Conservation (phyloP, 92 coral and sea anemone species). For the Metridium senile region DNA sequence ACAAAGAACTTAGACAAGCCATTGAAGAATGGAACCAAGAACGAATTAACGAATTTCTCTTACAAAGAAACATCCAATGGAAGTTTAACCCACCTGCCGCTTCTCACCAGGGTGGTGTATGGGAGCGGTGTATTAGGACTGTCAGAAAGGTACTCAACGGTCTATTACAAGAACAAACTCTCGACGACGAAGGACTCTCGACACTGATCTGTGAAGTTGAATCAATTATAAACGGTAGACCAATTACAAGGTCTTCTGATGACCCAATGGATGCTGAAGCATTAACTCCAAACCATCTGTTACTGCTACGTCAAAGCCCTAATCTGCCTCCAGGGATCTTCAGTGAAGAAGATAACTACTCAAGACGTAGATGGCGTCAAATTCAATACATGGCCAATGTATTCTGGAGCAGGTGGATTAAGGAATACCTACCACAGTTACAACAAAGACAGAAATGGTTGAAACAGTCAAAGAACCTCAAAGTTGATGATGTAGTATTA, state of each 20-base stretch:
- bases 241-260: slow-evolving; percentile 14
- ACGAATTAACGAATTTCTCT: slow-evolving; percentile 3
- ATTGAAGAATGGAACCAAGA: slow-evolving; percentile 2
- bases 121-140: slow-evolving; percentile 19
- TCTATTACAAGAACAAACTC: not conserved
- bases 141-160: slow-evolving; percentile 12
- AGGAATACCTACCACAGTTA: not conserved
- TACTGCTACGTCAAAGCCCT: slow-evolving; percentile 1
- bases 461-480: not conserved
- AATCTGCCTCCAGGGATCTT: slow-evolving; percentile 3
- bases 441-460: slow-evolving; percentile 14
- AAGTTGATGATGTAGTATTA: not conserved
- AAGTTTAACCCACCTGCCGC: slow-evolving; percentile 13
- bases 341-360: slow-evolving; percentile 3
- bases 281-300: slow-evolving; percentile 2
- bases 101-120: slow-evolving; percentile 15
- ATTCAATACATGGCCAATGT: not conserved
- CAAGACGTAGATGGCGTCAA: slow-evolving; percentile 6
- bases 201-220: slow-evolving; percentile 18
- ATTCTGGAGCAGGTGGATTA: slow-evolving; percentile 5
- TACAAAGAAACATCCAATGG: slow-evolving; percentile 17
- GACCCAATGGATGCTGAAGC: slow-evolving; percentile 5
- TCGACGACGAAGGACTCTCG: slow-evolving; percentile 13
- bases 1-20: not conserved
- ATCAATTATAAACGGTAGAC: slow-evolving; percentile 15